Evolutionary conservation across 37 sponge, comb jelly and placozoan genomes (phyloP).

Genomic region (Crambe crambe): DNA sequence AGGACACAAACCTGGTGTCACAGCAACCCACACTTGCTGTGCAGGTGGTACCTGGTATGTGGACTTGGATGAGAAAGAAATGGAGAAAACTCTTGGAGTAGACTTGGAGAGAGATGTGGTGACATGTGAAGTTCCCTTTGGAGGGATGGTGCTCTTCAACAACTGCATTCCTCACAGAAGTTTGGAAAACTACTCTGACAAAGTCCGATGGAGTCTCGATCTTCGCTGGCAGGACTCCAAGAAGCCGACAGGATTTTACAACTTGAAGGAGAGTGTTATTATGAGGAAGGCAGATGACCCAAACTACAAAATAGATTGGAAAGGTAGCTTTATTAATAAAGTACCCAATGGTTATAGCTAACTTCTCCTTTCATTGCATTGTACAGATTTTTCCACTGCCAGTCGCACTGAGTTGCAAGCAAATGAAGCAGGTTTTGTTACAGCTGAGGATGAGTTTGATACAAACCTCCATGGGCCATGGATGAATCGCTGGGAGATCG

Average conservation of each 20-base stretch:
- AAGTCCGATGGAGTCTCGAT: slow-evolving; percentile 87
- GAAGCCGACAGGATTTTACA: slow-evolving; percentile 71
- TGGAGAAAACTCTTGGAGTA: slow-evolving; percentile 63
- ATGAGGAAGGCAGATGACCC: slow-evolving; percentile 65
- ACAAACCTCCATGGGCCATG: slow-evolving; percentile 88
- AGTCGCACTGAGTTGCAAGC: slow-evolving; percentile 60
- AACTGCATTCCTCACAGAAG: slow-evolving; percentile 84
- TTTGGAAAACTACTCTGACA: slow-evolving; percentile 67
- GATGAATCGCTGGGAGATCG: slow-evolving; percentile 87
- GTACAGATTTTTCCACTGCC: slow-evolving; percentile 40
- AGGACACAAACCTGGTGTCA: slow-evolving; percentile 68
- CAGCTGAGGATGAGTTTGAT: slow-evolving; percentile 67
- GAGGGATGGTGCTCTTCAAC: slow-evolving; percentile 79
- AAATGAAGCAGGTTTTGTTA: not conserved
- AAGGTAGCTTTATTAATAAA: not conserved
- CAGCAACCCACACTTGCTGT: slow-evolving; percentile 88
- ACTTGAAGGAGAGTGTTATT: slow-evolving; percentile 59
- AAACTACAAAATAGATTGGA: slow-evolving; percentile 67
- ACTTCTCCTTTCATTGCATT: not conserved
- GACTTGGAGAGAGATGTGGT: slow-evolving; percentile 69
- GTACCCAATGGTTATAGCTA: not conserved
- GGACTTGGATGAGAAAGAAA: slow-evolving; percentile 62
- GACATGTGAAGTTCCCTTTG: slow-evolving; percentile 83
- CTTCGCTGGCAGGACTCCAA: slow-evolving; percentile 82
- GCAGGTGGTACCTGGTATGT: slow-evolving; percentile 89